Conservation (phyloP, 2,888 invertebrate genomes). For the Smittia aterrima region DNA sequence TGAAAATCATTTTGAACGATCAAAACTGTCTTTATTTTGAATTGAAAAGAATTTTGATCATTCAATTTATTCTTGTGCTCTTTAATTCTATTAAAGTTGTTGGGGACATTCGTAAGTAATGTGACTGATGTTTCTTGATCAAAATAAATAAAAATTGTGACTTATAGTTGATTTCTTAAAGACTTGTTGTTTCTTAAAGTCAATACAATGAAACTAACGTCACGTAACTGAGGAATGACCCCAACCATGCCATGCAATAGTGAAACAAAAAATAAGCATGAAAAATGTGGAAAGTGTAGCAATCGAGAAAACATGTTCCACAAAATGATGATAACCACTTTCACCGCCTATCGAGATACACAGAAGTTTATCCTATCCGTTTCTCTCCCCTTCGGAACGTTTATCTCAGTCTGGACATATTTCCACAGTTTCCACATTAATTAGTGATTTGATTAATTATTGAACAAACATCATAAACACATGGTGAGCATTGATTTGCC, state of each 20-base stretch:
- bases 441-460: conserved; percentile 42
- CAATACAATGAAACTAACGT: no score
- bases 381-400: not conserved
- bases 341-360: not conserved
- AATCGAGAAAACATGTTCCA: conserved; percentile 29
- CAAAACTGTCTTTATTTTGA: not conserved
- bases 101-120: no score
- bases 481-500: not conserved
- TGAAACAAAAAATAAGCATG: not conserved
- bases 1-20: not conserved
- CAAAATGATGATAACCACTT: conserved; percentile 30
- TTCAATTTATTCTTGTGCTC: no score
- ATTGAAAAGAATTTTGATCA: no score
- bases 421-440: conserved; percentile 39
- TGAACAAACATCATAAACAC: conserved; percentile 36
- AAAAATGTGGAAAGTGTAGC: conserved; percentile 17
- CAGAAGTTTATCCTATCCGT: not conserved
- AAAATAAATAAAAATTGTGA: no score
- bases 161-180: no score
- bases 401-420: not conserved
- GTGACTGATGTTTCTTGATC: not conserved
- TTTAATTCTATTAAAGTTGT: no score
- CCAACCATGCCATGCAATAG: not conserved
- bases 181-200: no score
- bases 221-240: not conserved